Base-by-base conservation (phyloP, 1,140 invertebrate genomes). In the Macrotrachela quadricornifera region DNA sequence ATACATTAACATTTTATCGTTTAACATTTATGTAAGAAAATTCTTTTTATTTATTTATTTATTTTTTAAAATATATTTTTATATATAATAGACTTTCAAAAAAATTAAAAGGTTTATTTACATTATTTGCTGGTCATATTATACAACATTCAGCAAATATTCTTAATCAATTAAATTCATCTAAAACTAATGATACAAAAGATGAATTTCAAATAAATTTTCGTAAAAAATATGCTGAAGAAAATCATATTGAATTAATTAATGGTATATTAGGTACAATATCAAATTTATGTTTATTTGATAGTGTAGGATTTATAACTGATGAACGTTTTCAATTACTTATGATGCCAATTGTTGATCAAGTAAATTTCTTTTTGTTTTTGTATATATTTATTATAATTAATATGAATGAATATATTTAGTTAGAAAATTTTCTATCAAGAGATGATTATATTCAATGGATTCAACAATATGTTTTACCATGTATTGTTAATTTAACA, bases 321-420 rank as follows among this genome's bases (percentile, higher is more conserved):
- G 79, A 81, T 60, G 83, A 86, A 54, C 69, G 80, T 51, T 90
- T 88, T 68, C 77, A 84, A 49, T 74, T 76, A 0, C 63, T 94
- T 1, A 79, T 85, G 77, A 78, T 80, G 57, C 83, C 83, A 0
- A 67, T 94, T 2, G 80, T 90, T 0, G 81, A 90, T 70, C 85
- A 90, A 65, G 71, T 79, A 61, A 30, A 30, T 30, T 8, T 30
- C 21, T 30, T 30, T 30, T 30, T 30, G 8, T 30, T 30, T 30
- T 2, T 4, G 2, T 4, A 30, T 4, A 30, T 4, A 30, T 30
- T 30, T 8, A 30, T 4, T 30, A 30, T 30, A n/a, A n/a, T n/a
- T n/a, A n/a, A n/a, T n/a, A n/a, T n/a, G n/a, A n/a, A n/a, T n/a
- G n/a, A n/a, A n/a, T n/a, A n/a, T 30, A 4, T 30, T 30, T 30